Evolutionary conservation across 2,888 invertebrate genomes (phyloP).

Genomic region (Cecidostiba fungosa): DNA sequence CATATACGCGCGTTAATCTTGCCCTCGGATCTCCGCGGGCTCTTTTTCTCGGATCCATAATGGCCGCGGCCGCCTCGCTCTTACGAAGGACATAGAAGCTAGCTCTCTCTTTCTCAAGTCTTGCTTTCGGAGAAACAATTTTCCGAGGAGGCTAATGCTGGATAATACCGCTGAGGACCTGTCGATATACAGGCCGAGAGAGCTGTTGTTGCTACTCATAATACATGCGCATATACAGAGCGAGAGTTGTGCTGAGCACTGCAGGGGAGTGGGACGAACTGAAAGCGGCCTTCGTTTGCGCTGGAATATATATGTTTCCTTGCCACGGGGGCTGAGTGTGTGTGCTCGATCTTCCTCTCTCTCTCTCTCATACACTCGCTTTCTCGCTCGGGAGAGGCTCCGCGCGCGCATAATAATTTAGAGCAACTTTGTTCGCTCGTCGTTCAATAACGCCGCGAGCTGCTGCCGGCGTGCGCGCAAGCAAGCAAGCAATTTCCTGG

Average conservation of each 20-base stretch:
- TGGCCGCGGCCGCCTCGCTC: not conserved
- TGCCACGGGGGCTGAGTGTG: constrained; percentile 35
- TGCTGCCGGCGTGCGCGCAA: constrained; percentile 51
- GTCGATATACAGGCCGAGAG: constrained; percentile 48
- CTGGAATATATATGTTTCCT: constrained; percentile 58
- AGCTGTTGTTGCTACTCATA: constrained; percentile 14
- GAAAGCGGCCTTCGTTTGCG: constrained; percentile 50
- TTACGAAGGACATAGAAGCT: not conserved
- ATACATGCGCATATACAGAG: constrained; percentile 13
- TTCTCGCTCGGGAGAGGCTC: not conserved
- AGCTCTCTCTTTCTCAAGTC: too few species aligned
- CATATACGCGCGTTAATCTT: constrained; percentile 53
- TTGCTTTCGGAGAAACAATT: constrained; percentile 63
- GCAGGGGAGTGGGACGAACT: not conserved
- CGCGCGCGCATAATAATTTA: constrained; percentile 70
- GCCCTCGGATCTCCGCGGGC: constrained; percentile 50
- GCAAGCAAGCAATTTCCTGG: constrained; percentile 54
- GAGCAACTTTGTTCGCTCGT: constrained; percentile 71
- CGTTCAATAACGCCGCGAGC: constrained; percentile 71
- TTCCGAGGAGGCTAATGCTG: constrained; percentile 48
- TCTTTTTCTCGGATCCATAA: not conserved
- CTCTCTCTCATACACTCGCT: not conserved
- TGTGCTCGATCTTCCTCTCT: constrained; percentile 34
- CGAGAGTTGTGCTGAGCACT: constrained; percentile 23
- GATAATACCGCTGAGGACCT: constrained; percentile 56